phyloP scores from a whole-genome alignment of 2,113 vertebrate species.

The Atlantisia rogersi region DNA sequence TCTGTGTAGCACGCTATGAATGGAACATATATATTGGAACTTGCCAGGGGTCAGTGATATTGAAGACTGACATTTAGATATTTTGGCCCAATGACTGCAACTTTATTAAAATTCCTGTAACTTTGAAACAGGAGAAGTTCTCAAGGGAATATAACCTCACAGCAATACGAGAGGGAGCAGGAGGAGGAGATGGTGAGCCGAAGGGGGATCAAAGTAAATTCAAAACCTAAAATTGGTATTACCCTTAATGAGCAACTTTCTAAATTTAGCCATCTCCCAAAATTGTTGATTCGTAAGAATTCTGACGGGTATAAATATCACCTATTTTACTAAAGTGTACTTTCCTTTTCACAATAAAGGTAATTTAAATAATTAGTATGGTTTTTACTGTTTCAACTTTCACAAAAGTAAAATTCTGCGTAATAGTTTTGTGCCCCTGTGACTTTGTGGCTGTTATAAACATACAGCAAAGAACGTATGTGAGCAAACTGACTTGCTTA shows the following conservation, averaged over 20 bases:
- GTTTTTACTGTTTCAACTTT: neutral
- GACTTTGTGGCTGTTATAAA: neutral
- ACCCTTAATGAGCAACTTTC: neutral
- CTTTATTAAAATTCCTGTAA: conserved; percentile 22
- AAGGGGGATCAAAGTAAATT: neutral
- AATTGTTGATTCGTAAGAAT: neutral
- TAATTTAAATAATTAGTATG: neutral
- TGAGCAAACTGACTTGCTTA: neutral
- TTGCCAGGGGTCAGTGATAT: neutral
- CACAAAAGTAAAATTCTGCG: neutral
- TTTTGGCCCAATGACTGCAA: neutral
- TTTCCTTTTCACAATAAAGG: conserved; percentile 8
- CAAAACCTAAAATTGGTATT: neutral
- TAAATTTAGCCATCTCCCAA: neutral
- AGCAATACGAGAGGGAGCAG: neutral
- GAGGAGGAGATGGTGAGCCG: neutral
- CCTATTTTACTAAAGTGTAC: neutral
- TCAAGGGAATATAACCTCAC: neutral
- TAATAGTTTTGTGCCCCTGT: neutral
- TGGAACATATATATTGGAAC: neutral
- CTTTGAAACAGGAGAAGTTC: conserved; percentile 1
- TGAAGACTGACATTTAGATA: neutral
- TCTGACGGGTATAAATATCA: neutral
- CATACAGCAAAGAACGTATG: neutral
- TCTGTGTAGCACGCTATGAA: neutral